phyloP scores from a whole-genome alignment of 2,113 vertebrate genomes.

The Acanthochromis polyacanthus region DNA sequence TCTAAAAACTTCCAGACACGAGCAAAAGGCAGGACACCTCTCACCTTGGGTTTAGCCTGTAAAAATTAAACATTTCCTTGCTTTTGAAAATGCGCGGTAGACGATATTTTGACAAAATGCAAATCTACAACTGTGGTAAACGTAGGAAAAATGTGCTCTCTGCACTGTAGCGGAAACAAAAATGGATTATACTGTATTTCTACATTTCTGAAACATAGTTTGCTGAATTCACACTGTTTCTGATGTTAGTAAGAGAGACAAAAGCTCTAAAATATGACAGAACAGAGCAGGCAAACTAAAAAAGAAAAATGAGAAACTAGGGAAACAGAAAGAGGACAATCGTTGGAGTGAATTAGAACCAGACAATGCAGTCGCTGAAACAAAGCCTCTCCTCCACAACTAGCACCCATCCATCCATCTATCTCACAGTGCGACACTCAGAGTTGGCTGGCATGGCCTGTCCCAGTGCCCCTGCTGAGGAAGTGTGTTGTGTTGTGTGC shows the following conservation, averaged over 20 bases:
- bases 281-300: background rate
- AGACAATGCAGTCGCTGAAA: constrained; percentile 13
- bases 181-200: too few species aligned
- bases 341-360: background rate
- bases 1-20: background rate
- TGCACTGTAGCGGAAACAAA: too few species aligned
- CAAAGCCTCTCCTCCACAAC: constrained; percentile 9
- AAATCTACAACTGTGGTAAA: background rate
- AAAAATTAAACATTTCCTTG: background rate
- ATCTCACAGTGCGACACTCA: constrained; percentile 6
- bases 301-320: background rate
- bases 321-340: background rate
- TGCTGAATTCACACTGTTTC: background rate
- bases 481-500: constrained; percentile 74
- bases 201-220: too few species aligned
- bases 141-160: background rate
- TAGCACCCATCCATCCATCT: constrained; percentile 14
- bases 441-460: constrained; percentile 21
- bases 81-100: too few species aligned
- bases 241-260: background rate
- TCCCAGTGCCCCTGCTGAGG: constrained; percentile 61
- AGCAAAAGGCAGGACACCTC: background rate
- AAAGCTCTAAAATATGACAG: constrained; percentile 2
- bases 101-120: too few species aligned
- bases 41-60: background rate